phyloP scores from a whole-genome alignment of 2,797 vertebrate species.

The Tragopan temminckii region DNA sequence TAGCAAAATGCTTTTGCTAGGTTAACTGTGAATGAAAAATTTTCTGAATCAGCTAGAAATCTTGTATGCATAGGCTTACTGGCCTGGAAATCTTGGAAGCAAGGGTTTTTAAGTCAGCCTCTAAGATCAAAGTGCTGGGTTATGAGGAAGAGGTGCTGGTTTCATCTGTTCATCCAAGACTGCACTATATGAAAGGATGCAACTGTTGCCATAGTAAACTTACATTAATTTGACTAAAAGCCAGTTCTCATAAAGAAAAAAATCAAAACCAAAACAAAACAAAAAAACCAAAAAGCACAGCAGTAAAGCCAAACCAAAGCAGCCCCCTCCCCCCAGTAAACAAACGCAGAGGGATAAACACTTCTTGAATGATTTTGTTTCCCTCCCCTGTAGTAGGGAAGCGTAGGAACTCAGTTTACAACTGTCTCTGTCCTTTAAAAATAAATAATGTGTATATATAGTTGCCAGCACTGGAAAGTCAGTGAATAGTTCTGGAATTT shows the following conservation, averaged over 20 bases:
- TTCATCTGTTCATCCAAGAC: conserved; percentile 35
- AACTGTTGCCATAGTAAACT: conserved; percentile 78
- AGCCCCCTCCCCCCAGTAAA: neutral
- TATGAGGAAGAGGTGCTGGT: neutral
- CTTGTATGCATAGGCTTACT: neutral
- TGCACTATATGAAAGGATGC: conserved; percentile 3
- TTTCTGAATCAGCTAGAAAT: conserved; percentile 4
- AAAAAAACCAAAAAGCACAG: too few relatives aligned
- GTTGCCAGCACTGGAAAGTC: conserved; percentile 16
- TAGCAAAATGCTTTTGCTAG: neutral
- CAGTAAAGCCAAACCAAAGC: neutral
- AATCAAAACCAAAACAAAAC: neutral
- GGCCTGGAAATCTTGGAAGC: conserved; percentile 38
- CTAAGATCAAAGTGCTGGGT: conserved; percentile 31
- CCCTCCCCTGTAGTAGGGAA: neutral
- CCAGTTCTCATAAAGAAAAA: neutral
- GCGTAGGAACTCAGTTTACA: neutral
- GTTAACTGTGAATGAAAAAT: conserved; percentile 54
- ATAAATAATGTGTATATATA: neutral
- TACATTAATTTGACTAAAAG: conserved; percentile 68
- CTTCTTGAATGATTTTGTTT: conserved; percentile 43
- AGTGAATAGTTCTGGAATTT: neutral
- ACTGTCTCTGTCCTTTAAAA: neutral
- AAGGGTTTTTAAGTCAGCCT: conserved; percentile 33
- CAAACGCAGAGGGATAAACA: conserved; percentile 22